Conservation (phyloP, 2,888 invertebrate genomes). For the Hypolimnas misippus region DNA sequence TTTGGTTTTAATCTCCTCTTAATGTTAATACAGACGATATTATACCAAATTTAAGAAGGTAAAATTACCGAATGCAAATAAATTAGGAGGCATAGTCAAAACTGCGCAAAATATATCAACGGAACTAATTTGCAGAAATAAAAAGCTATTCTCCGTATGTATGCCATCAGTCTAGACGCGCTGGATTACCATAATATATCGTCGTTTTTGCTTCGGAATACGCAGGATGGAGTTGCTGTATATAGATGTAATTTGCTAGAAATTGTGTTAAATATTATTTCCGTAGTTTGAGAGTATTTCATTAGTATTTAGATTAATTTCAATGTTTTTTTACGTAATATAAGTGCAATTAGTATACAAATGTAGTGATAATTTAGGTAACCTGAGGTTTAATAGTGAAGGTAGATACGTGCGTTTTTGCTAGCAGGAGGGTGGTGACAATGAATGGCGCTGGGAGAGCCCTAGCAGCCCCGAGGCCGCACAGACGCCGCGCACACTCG, state of each 20-base stretch:
- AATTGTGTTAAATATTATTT: neutral
- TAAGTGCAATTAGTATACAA: too few species aligned
- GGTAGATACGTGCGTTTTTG: slow-evolving; percentile 50
- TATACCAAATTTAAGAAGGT: too few species aligned
- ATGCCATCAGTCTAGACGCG: slow-evolving; percentile 28
- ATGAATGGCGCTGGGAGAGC: slow-evolving; percentile 67
- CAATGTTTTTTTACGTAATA: neutral
- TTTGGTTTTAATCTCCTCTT: too few species aligned
- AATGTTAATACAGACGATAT: too few species aligned
- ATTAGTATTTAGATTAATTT: too few species aligned
- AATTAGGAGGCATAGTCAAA: neutral
- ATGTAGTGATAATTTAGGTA: too few species aligned
- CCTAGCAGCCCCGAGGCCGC: slow-evolving; percentile 73
- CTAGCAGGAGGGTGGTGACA: slow-evolving; percentile 52
- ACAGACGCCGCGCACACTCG: slow-evolving; percentile 69
- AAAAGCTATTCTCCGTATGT: slow-evolving; percentile 14
- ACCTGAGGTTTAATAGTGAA: too few species aligned
- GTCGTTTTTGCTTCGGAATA: slow-evolving; percentile 5
- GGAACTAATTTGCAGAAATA: slow-evolving; percentile 41
- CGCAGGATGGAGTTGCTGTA: neutral
- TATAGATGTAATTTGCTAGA: slow-evolving; percentile 4
- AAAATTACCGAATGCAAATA: neutral
- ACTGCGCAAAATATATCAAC: neutral
- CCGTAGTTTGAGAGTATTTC: neutral
- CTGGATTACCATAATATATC: slow-evolving; percentile 31